phyloP scores from a whole-genome alignment of 30 jellyfish, hydroid and myxozoan species.

The Clytia hemisphaerica region DNA sequence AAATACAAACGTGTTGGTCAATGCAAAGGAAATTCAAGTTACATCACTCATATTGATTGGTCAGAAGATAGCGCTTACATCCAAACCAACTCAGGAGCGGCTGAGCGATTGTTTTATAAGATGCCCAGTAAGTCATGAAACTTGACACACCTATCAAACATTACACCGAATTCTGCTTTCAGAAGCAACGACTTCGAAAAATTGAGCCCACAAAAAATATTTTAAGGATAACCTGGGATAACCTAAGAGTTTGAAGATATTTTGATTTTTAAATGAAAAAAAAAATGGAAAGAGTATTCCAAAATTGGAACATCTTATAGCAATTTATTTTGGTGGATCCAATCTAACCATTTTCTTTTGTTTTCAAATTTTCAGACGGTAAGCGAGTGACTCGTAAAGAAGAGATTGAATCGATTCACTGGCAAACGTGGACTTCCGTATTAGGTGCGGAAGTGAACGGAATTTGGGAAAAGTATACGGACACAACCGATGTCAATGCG shows the following conservation, averaged over 20 bases:
- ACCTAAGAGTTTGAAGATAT: too few relatives aligned
- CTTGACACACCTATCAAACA: too few relatives aligned
- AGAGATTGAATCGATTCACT: slow-evolving; percentile 71
- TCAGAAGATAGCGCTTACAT: slow-evolving; percentile 86
- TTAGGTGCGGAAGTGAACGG: slow-evolving; percentile 90
- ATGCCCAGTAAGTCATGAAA: slow-evolving; percentile 60
- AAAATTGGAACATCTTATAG: too few relatives aligned
- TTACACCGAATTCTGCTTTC: too few relatives aligned
- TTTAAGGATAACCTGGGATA: too few relatives aligned
- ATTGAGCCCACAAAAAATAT: too few relatives aligned
- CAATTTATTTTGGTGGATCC: too few relatives aligned
- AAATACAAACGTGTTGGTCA: slow-evolving; percentile 89
- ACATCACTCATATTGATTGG: slow-evolving; percentile 87
- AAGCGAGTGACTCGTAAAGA: slow-evolving; percentile 60
- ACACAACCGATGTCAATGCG: slow-evolving; percentile 82
- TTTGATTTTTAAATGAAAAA: too few relatives aligned
- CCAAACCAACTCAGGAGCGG: slow-evolving; percentile 94
- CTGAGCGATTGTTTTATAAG: slow-evolving; percentile 78
- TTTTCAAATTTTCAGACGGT: too few relatives aligned
- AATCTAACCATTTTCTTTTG: not conserved
- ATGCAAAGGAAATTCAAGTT: slow-evolving; percentile 93
- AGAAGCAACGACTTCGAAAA: too few relatives aligned
- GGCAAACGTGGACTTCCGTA: slow-evolving; percentile 89
- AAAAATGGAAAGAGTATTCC: too few relatives aligned
- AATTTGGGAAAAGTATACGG: slow-evolving; percentile 83